Percentiles rank a stretch among this genome's conserved stretches.
Evolutionary conservation across 2,888 invertebrate genomes (phyloP).

Genomic region (Sphaerophoria rueppellii): DNA sequence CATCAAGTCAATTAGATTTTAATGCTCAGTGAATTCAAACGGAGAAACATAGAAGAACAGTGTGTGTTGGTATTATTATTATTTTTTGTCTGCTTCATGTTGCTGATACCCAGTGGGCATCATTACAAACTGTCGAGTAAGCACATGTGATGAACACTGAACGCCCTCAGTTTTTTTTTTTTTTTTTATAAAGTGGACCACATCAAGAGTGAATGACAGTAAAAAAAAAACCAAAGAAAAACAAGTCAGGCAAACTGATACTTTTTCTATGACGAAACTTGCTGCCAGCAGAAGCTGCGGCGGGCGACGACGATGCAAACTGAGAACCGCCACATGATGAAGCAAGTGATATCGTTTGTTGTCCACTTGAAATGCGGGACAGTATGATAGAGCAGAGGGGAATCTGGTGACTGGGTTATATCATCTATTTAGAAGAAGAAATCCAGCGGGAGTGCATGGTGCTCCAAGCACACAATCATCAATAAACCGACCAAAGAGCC

Average conservation of each 20-base stretch:
- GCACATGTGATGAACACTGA: background rate
- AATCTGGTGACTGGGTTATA: constrained; percentile 51
- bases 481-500: background rate
- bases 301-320: constrained; percentile 21
- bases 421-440: constrained; percentile 36
- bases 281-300: background rate
- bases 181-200: constrained; percentile 7
- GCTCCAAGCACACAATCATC: background rate
- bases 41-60: constrained; percentile 7
- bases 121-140: constrained; percentile 3
- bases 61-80: background rate
- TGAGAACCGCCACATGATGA: constrained; percentile 5
- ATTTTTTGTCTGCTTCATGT: background rate
- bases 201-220: constrained; percentile 13
- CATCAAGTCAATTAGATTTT: constrained; percentile 63
- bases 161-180: constrained; percentile 25
- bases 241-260: constrained; percentile 13
- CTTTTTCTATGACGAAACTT: constrained; percentile 45
- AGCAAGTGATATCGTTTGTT: constrained; percentile 18
- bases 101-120: background rate
- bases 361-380: constrained; percentile 7
- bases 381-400: background rate
- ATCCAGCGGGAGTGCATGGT: constrained; percentile 1
- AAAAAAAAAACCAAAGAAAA: background rate
- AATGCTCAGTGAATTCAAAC: constrained; percentile 59